Evolutionary conservation across 2,888 invertebrate species (phyloP), one percentile per base, ranked within the genome.

Genomic region (Xylocampa areola): DNA sequence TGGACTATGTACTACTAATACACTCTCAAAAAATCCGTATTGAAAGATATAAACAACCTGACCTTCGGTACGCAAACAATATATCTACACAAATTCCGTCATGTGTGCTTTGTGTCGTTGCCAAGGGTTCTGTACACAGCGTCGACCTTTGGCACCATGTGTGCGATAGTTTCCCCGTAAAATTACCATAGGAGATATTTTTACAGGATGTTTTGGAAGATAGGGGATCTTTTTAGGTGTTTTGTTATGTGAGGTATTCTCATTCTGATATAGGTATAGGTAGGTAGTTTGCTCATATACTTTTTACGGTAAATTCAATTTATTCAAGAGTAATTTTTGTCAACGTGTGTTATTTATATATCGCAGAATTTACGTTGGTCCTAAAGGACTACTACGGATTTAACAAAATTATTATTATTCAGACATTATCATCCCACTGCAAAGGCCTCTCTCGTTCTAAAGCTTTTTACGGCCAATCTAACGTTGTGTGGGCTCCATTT

Each of bases 91-190:
- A 68, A 65, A 53, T 29, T 47, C 41, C 29, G 47, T 48, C 47
- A 21, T 16, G 49, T 66, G 36, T 40, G 41, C 54, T 4, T 53
- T 53, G 47, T 62, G 14, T 23, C 27, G 17, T 7, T 59, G 71
- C 71, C 68, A 67, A 60, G 4, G 68, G 50, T 52, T 67, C 35
- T 13, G 47, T 48, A 66, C 36, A 59, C 50, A 54, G 29, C 32
- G 48, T 45, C 35, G 40, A 45, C 60, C 48, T 60, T 68, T 55
- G 68, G 68, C 72, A 67, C 36, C 44, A 16, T 8, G 11, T 49
- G 14, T 30, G 11, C 6, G 4, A 60, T 51, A 45, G 48, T 45
- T 71, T 51, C 5, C 8, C 4, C 10, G 32, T 45, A 52, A 71
- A 66, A 67, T 67, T 60, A 47, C 48, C 51, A 52, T 71, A 39